These are phyloP conservation scores for Fregata magnificens DNA, from an alignment of 2,113 vertebrate species.

Conservation along the genomic window DNA sequence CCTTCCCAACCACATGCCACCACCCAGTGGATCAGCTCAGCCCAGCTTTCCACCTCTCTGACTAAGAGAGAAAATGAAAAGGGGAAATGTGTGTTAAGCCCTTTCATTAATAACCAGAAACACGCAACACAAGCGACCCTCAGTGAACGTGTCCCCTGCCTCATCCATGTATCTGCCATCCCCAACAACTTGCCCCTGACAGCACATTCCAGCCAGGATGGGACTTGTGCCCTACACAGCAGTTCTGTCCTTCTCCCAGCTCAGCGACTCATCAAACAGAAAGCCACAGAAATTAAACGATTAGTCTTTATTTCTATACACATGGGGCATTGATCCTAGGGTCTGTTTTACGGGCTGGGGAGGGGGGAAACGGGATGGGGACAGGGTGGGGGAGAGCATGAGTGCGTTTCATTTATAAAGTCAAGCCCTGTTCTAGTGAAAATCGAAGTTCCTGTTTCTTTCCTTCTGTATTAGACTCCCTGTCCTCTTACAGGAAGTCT, in stretches of 20 bases:
- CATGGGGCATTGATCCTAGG: conserved; percentile 33
- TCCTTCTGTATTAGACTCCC: conserved; percentile 8
- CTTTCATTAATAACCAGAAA: not conserved
- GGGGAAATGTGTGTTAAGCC: not conserved
- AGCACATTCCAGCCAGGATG: not conserved
- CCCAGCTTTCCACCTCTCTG: not conserved
- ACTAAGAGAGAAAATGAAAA: not conserved
- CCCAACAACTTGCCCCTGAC: not conserved
- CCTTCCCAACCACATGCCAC: not conserved
- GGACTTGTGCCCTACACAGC: not conserved
- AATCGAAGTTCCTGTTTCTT: not conserved
- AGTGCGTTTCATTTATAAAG: not conserved
- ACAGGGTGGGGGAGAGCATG: not conserved
- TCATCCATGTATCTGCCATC: not conserved
- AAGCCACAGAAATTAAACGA: not conserved
- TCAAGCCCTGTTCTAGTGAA: not conserved
- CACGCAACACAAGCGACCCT: not conserved
- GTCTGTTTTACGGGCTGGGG: conserved; percentile 18
- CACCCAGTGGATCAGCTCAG: not conserved
- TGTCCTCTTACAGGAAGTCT: conserved; percentile 47
- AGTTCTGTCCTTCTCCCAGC: not conserved
- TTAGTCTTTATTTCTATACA: conserved; percentile 28
- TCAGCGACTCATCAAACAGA: not conserved
- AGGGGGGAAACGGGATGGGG: not conserved
- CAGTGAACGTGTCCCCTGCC: not conserved